Percentiles rank a stretch among this genome's conserved stretches.
phyloP scores from a whole-genome alignment of 2,113 vertebrate species.

The Bubalus kerabau region DNA sequence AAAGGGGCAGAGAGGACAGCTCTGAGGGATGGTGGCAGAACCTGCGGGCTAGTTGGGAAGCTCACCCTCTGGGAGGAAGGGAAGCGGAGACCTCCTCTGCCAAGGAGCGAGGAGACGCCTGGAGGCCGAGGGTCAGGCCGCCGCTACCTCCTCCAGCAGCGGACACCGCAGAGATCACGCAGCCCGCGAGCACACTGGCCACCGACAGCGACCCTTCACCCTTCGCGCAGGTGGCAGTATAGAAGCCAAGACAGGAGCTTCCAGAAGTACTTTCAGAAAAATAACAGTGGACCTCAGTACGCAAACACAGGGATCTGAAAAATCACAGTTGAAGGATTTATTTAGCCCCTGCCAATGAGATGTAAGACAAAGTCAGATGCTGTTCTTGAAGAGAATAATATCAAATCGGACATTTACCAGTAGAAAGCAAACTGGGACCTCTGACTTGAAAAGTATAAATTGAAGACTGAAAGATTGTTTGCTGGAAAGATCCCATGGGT shows the following conservation, averaged over 20 bases:
- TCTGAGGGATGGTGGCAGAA: slow-evolving; percentile 12
- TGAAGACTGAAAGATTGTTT: neutral
- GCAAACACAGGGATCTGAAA: slow-evolving; percentile 79
- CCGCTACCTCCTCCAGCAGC: neutral
- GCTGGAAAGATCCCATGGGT: neutral
- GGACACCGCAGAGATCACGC: neutral
- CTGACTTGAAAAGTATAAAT: neutral
- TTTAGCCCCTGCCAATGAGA: neutral
- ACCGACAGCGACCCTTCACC: neutral
- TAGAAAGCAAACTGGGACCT: neutral
- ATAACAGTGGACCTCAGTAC: slow-evolving; percentile 73
- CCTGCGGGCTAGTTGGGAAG: slow-evolving; percentile 37
- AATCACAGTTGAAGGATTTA: slow-evolving; percentile 76
- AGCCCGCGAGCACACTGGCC: neutral
- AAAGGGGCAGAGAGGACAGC: slow-evolving; percentile 60
- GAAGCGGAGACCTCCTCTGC: neutral
- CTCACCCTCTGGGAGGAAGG: neutral
- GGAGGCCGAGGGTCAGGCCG: neutral
- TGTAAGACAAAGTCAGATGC: slow-evolving; percentile 8
- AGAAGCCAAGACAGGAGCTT: slow-evolving; percentile 77
- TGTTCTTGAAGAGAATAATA: slow-evolving; percentile 10
- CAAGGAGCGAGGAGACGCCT: neutral
- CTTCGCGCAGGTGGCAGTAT: slow-evolving; percentile 78
- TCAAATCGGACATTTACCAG: neutral
- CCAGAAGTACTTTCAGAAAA: slow-evolving; percentile 75